Conservation (phyloP, 2,797 vertebrate genomes). For the Naso thynnoides region DNA sequence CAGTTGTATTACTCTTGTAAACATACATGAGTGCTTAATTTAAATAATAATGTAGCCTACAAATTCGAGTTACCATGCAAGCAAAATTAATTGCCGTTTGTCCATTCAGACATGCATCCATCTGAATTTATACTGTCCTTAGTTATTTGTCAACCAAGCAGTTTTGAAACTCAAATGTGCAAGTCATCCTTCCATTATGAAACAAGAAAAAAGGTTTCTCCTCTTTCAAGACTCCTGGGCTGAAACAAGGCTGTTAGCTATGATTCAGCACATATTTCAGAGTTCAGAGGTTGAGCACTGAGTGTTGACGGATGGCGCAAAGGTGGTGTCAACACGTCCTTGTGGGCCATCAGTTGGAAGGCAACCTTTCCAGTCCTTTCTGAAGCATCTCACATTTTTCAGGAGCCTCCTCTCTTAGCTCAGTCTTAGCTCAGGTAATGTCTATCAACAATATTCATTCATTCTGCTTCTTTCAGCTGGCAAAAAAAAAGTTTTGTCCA, state of each 20-base stretch:
- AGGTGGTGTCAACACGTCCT: not conserved
- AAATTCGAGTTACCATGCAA: conserved; percentile 1
- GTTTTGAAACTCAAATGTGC: not conserved
- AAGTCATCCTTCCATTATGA: no score
- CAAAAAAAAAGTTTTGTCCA: not conserved
- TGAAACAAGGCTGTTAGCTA: not conserved
- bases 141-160: not conserved
- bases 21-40: not conserved
- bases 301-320: not conserved
- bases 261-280: not conserved
- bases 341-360: conserved; percentile 13
- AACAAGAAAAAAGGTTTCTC: not conserved
- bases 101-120: not conserved
- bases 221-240: not conserved
- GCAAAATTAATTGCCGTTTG: conserved; percentile 8
- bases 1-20: not conserved
- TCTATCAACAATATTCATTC: not conserved
- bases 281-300: conserved; percentile 17
- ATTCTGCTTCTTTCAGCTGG: not conserved
- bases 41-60: not conserved
- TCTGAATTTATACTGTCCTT: not conserved
- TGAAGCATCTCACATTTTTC: conserved; percentile 11
- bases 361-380: not conserved
- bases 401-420: not conserved
- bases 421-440: conserved; percentile 5